Percentiles rank a stretch among this genome's conserved stretches.
Evolutionary conservation across 1,140 invertebrate genomes (phyloP).

Genomic region (Zaprionus tsacasi): DNA sequence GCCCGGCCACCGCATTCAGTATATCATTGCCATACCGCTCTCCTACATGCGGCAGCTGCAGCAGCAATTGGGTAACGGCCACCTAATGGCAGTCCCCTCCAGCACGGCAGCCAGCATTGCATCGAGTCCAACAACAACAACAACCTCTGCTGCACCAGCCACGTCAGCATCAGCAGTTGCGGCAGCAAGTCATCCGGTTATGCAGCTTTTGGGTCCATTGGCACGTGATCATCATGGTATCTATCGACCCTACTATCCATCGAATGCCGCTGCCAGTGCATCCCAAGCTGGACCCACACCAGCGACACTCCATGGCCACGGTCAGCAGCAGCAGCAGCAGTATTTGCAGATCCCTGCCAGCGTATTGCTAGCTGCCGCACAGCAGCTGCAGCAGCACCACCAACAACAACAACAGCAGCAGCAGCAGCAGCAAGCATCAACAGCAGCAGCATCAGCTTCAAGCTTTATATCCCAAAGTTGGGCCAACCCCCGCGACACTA

Average conservation of each 20-base stretch:
- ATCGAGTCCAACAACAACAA: conserved; percentile 20
- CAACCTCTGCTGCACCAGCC: conserved; percentile 38
- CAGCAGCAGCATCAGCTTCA: conserved; percentile 53
- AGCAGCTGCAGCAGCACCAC: conserved; percentile 63
- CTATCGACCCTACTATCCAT: conserved; percentile 64
- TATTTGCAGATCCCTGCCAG: conserved; percentile 74
- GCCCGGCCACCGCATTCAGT: conserved; percentile 62
- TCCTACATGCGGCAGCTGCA: conserved; percentile 76
- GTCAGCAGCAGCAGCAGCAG: conserved; percentile 35
- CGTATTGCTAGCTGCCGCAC: conserved; percentile 61
- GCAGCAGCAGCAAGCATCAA: conserved; percentile 37
- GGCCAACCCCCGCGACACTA: conserved; percentile 26
- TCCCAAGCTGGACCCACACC: conserved; percentile 29
- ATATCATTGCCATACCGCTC: conserved; percentile 78
- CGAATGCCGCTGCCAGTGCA: conserved; percentile 44
- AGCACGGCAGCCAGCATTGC: conserved; percentile 27
- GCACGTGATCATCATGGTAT: conserved; percentile 69
- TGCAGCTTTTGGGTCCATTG: conserved; percentile 68
- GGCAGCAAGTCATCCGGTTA: conserved; percentile 42
- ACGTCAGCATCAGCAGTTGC: conserved; percentile 19
- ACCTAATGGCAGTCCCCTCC: conserved; percentile 11
- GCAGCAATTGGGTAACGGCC: conserved; percentile 49
- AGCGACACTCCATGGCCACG: conserved; percentile 31
- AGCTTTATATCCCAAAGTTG: conserved; percentile 42
- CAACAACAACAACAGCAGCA: conserved; percentile 47